Evolutionary conservation across 1,140 invertebrate genomes (phyloP), one percentile per base, ranked within the genome.

Genomic region (Drosophila lini): DNA sequence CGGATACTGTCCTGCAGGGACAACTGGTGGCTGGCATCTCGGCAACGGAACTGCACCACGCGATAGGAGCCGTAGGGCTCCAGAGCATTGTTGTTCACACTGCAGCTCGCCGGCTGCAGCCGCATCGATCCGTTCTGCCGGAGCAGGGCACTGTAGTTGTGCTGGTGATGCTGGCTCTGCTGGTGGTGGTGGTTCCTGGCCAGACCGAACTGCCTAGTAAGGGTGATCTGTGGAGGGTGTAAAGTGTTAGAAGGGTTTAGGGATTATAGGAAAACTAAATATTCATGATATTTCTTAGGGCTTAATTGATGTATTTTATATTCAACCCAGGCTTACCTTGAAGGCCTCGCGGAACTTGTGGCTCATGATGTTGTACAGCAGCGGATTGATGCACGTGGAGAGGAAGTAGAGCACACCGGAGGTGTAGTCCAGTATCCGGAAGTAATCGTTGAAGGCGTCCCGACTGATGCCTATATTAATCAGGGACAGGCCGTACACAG

Each of bases 331-430:
- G 10, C 93, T 92, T 92, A 96, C 95, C 94, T 96, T 96, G 86
- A 97, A 97, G 31, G 96, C 96, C 77, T 96, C 95, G 45, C 96
- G 93, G 82, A 97, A 97, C 91, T 97, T 97, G 90, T 96, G 95
- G 1, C 96, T 97, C 96, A 97, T 97, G 42, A 97, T 96, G 91
- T 96, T 96, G 92, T 97, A 98, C 3, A 98, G 94, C 48, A 98
- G 94, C 2, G 97, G 97, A 92, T 98, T 98, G 58, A 97, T 94
- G 44, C 95, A 95, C 1, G 95, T 96, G 3, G 95, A 96, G 52
- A 96, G 91, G 81, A 95, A 96, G 91, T 96, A 96, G 44, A 96
- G 93, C 19, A 96, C 93, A 3, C 95, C 95, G 3, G 95, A 96
- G 9, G 94, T 93, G 85, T 96, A 95, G 3, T 95, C 95, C 31